Evolutionary conservation across 2,888 invertebrate species (phyloP).

Genomic region (Rhamnusium bicolor): DNA sequence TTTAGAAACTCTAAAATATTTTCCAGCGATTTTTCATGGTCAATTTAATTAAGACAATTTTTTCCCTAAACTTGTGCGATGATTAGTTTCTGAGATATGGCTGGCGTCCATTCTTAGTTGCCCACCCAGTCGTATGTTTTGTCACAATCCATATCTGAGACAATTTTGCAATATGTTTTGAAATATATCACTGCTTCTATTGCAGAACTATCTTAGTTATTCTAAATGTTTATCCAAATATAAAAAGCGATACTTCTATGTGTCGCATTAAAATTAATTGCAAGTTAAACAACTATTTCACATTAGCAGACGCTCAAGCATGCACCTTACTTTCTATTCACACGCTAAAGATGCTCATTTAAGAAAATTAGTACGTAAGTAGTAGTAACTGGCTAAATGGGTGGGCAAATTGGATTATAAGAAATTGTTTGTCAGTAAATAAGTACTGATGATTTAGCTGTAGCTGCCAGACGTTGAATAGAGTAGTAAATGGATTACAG

Average conservation of each 20-base stretch:
- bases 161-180: conserved; percentile 19
- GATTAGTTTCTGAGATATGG: too few species aligned
- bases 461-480: neutral
- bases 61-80: too few species aligned
- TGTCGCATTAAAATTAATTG: conserved; percentile 7
- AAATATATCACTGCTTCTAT: conserved; percentile 16
- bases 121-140: neutral
- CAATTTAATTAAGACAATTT: too few species aligned
- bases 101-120: too few species aligned
- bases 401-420: conserved; percentile 29
- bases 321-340: conserved; percentile 27
- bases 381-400: conserved; percentile 16
- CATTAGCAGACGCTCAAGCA: conserved; percentile 2
- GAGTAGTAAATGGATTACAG: neutral
- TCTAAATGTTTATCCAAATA: conserved; percentile 17
- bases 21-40: too few species aligned
- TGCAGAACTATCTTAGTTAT: conserved; percentile 3
- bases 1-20: too few species aligned
- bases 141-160: conserved; percentile 11
- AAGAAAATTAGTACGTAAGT: conserved; percentile 21
- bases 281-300: neutral
- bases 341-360: conserved; percentile 30
- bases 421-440: conserved; percentile 24
- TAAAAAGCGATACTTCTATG: neutral
- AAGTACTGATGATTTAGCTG: neutral